Conservation (phyloP, 2,888 invertebrate species). For the Pammene fasciana region DNA sequence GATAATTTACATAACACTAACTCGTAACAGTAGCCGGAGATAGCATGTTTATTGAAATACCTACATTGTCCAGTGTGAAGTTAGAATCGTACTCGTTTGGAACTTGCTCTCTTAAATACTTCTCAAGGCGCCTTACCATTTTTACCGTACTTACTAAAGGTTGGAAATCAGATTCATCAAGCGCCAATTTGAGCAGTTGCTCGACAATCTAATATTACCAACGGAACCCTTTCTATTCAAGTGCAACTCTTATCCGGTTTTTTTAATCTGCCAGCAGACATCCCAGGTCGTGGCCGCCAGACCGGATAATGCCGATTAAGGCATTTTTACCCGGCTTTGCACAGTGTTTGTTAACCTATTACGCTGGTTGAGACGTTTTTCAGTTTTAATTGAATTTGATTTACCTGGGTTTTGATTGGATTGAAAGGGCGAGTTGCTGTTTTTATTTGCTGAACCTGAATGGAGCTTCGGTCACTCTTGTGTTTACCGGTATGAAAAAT, state of each 20-base stretch:
- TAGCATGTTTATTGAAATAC: too few species aligned
- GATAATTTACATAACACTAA: too few species aligned
- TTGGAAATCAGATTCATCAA: too few species aligned
- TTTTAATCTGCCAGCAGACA: constrained; percentile 18
- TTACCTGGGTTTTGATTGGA: constrained; percentile 23
- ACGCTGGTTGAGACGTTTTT: constrained; percentile 47
- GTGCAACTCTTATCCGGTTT: background rate
- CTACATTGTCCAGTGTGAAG: too few species aligned
- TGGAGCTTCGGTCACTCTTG: background rate
- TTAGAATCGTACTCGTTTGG: too few species aligned
- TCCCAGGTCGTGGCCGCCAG: constrained; percentile 56
- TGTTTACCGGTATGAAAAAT: background rate
- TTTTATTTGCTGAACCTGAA: constrained; percentile 4
- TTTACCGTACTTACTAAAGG: too few species aligned
- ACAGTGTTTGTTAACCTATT: constrained; percentile 64
- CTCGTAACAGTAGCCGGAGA: too few species aligned
- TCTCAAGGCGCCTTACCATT: too few species aligned
- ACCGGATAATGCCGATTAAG: constrained; percentile 70
- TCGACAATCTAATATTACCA: too few species aligned
- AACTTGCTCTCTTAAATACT: too few species aligned
- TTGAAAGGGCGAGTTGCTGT: constrained; percentile 18
- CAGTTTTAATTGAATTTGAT: constrained; percentile 63
- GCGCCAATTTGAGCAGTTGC: too few species aligned
- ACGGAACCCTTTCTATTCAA: too few species aligned
- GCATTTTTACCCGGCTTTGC: constrained; percentile 54